Base-by-base conservation (phyloP, 2,113 vertebrate species). In the Nettapus auritus region DNA sequence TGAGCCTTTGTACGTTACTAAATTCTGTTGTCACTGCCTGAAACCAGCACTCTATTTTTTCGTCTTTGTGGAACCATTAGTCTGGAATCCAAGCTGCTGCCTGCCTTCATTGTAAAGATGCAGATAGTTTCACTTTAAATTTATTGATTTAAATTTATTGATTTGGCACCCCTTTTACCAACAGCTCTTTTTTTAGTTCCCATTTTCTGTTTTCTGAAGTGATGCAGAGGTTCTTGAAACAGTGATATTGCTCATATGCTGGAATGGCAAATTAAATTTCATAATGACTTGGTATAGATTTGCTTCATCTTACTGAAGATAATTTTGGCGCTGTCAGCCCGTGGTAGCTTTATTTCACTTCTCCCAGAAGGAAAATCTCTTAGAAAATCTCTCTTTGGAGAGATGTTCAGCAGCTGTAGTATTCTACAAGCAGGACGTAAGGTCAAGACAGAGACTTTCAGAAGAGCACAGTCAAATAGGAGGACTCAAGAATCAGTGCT, bases 61-160 rank as follows among this genome's bases (percentile, higher is more conserved):
- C 22, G 82, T 93, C 9, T 82, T 80, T 62, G 6, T 46, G 31
- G 55, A 85, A 25, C 31, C 29, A 38, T 82, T 69, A 77, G n/a
- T 73, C 63, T 94, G 78, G 70, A 94, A 91, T 87, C 63, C 59
- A 89, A 55, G 50, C 44, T 89, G 36, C 70, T 89, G 23, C 44
- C 78, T 82, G 31, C 79, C 77, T 88, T 93, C 44, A 23, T 76
- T 46, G 40, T 52, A 69, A 91, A 79, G 33, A 34, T 76, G 40
- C 18, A 28, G 38, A 50, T 26, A 31, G 9, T 66, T 92, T 73
- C 29, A 46, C 55, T 53, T 85, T n/a, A 86, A 77, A 87, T 66
- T 85, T 78, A 46, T 66, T 1, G 0, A 8, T 53, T 85, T n/a
- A 86, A 77, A 87, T 66, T 85, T 78, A 46, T 66, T 1, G 0